Evolutionary conservation across 2,888 invertebrate species (phyloP).

Genomic region (Ditula angustiorana): DNA sequence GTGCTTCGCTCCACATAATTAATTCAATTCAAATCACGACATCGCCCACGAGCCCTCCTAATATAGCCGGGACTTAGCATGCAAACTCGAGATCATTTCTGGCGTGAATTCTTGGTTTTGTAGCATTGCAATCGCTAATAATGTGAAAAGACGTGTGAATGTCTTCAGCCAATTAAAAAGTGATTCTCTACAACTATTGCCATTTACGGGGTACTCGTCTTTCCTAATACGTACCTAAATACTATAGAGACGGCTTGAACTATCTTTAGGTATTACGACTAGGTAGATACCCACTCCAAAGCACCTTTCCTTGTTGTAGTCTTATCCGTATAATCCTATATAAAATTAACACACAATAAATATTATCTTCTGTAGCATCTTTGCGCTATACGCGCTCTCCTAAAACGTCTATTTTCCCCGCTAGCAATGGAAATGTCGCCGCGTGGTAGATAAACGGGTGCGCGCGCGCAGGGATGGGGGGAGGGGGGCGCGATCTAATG

Average conservation of each 20-base stretch:
- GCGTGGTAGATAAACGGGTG: conserved; percentile 73
- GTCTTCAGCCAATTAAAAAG: not conserved
- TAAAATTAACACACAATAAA: conserved; percentile 79
- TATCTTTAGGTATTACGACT: not conserved
- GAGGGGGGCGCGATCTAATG: conserved; percentile 64
- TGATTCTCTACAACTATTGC: not conserved
- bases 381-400: conserved; percentile 66
- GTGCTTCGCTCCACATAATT: conserved; percentile 72
- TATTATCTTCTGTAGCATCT: conserved; percentile 70
- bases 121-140: conserved; percentile 2
- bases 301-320: conserved; percentile 8
- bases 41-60: conserved; percentile 75
- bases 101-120: conserved; percentile 3
- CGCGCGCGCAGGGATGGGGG: conserved; percentile 58
- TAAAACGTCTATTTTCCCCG: conserved; percentile 79
- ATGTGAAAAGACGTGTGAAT: conserved; percentile 9
- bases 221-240: not conserved
- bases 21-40: conserved; percentile 81
- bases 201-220: not conserved
- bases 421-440: conserved; percentile 77
- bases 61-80: conserved; percentile 66
- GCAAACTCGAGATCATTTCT: conserved; percentile 44
- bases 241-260: not conserved
- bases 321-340: conserved; percentile 26
- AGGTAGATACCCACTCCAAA: not conserved